These are phyloP conservation scores for Carassius carassius DNA, from an alignment of 2,113 vertebrate genomes.

Conservation along the genomic window DNA sequence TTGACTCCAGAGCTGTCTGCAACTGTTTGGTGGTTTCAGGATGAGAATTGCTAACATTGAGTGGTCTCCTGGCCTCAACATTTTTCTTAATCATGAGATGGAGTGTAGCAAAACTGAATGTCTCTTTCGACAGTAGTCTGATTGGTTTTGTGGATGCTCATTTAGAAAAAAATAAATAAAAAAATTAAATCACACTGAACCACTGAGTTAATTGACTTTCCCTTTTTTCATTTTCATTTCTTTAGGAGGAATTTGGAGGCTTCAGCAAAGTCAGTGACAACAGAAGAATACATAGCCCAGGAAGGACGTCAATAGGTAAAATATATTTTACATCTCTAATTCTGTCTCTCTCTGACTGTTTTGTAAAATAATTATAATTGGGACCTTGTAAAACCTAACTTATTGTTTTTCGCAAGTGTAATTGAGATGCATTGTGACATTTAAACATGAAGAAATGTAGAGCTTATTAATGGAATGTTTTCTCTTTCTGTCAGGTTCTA, in stretches of 20 bases:
- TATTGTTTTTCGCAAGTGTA: neutral
- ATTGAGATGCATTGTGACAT: neutral
- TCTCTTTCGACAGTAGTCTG: slow-evolving; percentile 38
- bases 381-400: neutral
- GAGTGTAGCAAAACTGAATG: slow-evolving; percentile 39
- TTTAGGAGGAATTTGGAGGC: slow-evolving; percentile 95
- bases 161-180: neutral
- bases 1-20: neutral
- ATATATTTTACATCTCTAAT: neutral
- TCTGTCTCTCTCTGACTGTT: neutral
- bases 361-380: neutral
- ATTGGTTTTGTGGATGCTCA: neutral
- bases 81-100: slow-evolving; percentile 47
- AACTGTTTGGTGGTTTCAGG: slow-evolving; percentile 17
- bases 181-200: neutral
- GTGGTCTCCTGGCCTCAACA: neutral
- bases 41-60: slow-evolving; percentile 53
- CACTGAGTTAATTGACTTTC: neutral
- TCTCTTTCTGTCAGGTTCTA: slow-evolving; percentile 51
- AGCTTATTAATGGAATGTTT: slow-evolving; percentile 19
- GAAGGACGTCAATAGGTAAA: slow-evolving; percentile 84
- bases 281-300: slow-evolving; percentile 84
- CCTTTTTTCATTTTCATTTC: slow-evolving; percentile 26
- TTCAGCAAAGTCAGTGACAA: slow-evolving; percentile 90
- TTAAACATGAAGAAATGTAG: neutral